Percentiles rank a stretch among this genome's conserved stretches.
Evolutionary conservation across 2,113 vertebrate species (phyloP).

Genomic region (Myiagra hebetior): DNA sequence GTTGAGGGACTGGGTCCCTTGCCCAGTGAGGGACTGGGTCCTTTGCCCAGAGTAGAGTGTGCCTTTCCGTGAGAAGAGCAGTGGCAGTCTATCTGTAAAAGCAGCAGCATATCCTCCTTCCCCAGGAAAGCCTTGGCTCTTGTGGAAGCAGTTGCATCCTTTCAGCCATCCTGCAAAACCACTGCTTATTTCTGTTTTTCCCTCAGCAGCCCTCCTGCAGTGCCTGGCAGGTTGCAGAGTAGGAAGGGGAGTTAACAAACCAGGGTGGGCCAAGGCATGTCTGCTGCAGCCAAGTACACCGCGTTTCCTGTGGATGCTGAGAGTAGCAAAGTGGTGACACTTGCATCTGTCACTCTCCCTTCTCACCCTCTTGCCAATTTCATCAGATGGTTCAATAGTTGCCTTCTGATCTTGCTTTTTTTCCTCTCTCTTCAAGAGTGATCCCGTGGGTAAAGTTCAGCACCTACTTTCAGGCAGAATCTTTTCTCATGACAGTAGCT

Average conservation of each 20-base stretch:
- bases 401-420: background rate
- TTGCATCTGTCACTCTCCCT: background rate
- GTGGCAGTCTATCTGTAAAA: background rate
- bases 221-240: background rate
- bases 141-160: background rate
- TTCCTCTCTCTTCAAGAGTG: background rate
- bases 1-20: background rate
- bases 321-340: background rate
- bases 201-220: background rate
- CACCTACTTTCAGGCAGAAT: background rate
- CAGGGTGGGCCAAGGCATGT: background rate
- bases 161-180: background rate
- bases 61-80: background rate
- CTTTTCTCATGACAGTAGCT: background rate
- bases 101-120: accelerated
- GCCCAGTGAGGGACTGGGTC: background rate
- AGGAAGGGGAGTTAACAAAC: background rate
- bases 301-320: background rate
- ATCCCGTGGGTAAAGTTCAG: background rate
- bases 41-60: background rate
- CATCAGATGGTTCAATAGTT: background rate
- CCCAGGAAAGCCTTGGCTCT: background rate
- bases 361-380: background rate
- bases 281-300: background rate
- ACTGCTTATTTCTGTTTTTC: background rate